Conservation (phyloP, 2,888 invertebrate species). For the Tortrix viridana region DNA sequence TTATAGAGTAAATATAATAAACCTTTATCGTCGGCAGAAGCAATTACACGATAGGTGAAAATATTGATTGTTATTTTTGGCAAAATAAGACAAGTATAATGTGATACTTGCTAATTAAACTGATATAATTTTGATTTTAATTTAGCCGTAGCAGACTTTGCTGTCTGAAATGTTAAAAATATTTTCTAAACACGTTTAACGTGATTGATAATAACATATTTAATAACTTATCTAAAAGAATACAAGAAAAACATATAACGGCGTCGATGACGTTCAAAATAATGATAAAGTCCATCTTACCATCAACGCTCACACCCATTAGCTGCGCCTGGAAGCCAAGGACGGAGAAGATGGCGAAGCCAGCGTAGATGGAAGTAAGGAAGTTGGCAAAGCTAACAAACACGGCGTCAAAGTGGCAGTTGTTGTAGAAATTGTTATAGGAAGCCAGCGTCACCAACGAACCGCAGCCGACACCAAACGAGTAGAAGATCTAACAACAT, state of each 20-base stretch:
- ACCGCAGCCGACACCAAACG: constrained; percentile 90
- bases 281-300: constrained; percentile 50
- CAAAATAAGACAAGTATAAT: background rate
- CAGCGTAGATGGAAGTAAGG: constrained; percentile 90
- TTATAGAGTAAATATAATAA: constrained; percentile 49
- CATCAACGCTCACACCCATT: constrained; percentile 86
- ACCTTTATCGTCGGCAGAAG: constrained; percentile 45
- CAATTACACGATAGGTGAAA: constrained; percentile 42
- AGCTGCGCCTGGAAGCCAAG: constrained; percentile 89
- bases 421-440: constrained; percentile 88
- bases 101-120: background rate
- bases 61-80: constrained; percentile 28
- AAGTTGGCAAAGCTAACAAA: constrained; percentile 89
- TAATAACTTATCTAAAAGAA: too few species aligned
- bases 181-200: too few species aligned
- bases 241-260: too few species aligned
- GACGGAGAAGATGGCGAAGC: constrained; percentile 91
- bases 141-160: too few species aligned
- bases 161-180: too few species aligned
- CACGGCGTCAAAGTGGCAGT: constrained; percentile 89
- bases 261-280: background rate
- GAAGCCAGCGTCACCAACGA: constrained; percentile 91
- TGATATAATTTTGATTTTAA: too few species aligned
- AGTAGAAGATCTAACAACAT: constrained; percentile 88
- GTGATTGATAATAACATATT: too few species aligned